Evolutionary conservation across 2,888 invertebrate species (phyloP), one percentile per base, ranked within the genome.

Genomic region (Sylvicola cinctus): DNA sequence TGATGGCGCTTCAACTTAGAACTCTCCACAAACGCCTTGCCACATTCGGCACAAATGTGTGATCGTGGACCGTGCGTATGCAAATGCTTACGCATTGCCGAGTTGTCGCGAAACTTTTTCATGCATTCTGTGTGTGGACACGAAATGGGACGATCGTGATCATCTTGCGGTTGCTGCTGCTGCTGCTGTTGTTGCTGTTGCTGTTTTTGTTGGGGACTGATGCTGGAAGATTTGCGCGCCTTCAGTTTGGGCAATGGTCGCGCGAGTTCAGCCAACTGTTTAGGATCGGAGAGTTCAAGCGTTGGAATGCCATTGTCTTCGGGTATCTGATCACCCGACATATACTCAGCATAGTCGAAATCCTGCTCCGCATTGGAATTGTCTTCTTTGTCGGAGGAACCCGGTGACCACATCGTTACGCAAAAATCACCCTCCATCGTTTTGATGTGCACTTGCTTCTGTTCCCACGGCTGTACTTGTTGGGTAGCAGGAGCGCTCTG

Each of bases 391-490:
- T 80, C 80, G 30, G 68, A 69, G 34, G 60, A 65, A 3, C 81
- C 88, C 1, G 84, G 83, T 20, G 91, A 87, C 93, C 93, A 93
- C 81, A 93, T 88, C 40, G 91, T 90, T 39, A 88, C 88, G 32
- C 80, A 85, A 62, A 93, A 93, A 62, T 93, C 90, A 36, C 91
- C 91, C 63, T 93, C 91, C 65, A 91, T 75, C 14, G 93, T 93
- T 56, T 91, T 87, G 51, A 93, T 93, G 61, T 91, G 88, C 40
- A 93, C 91, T 61, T 91, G 88, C 55, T 91, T 91, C 61, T 91
- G 91, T 60, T 90, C 90, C 93, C 93, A 93, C 7, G 69, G 60
- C 48, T 66, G 66, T 20, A 20, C 20, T 6, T 20, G 4, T 20
- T n/a, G n/a, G n/a, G n/a, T n/a, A n/a, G n/a, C n/a, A n/a, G n/a